Base-by-base conservation (phyloP, 2,888 invertebrate genomes). In the Hedychridium roseum region DNA sequence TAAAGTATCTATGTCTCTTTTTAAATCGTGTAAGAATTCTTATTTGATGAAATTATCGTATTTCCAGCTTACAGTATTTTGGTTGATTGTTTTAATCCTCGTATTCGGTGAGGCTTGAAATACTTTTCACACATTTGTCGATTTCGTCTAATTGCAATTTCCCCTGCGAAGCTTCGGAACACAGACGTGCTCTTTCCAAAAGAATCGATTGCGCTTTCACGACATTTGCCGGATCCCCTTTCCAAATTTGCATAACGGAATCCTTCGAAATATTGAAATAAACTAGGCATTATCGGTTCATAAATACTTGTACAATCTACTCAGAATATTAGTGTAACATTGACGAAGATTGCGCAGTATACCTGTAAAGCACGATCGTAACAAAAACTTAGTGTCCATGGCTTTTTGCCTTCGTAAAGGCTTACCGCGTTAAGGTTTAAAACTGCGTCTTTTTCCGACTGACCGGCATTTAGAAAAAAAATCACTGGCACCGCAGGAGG, bases 311-410 rank as follows among this genome's bases (percentile, higher is more conserved):
- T 18, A 37, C 9, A 18, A 18, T 20, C 21, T 16, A 21, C 9
- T 26, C 31, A 14, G 20, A 28, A 23, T 20, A 38, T 42, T 38
- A 14, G 18, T 12, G 9, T 3, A 32, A 17, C 28, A 26, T 31
- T 9, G 17, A 30, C 23, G 20, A 21, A 7, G 11, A 16, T 37
- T 18, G 11, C 15, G 34, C 42, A 32, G 47, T 37, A n/a, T 43
- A 71, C 97, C 84, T 98, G 92, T 60, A 98, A 87, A 43, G 97
- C 97, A 65, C 97, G 90, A 2, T 97, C 97, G 80, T 91, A 99
- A 73, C 93, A 94, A 89, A 98, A 99, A 61, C 94, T 94, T 34
- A 98, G 85, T 12, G 89, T 87, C 97, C 97, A 98, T 54, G 97
- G 97, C 80, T 91, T 92, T 82, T 88, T 89, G 57, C 88, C 83